These are phyloP conservation scores for Cinclus cinclus DNA, from an alignment of 2,113 vertebrate genomes.

Conservation along the genomic window DNA sequence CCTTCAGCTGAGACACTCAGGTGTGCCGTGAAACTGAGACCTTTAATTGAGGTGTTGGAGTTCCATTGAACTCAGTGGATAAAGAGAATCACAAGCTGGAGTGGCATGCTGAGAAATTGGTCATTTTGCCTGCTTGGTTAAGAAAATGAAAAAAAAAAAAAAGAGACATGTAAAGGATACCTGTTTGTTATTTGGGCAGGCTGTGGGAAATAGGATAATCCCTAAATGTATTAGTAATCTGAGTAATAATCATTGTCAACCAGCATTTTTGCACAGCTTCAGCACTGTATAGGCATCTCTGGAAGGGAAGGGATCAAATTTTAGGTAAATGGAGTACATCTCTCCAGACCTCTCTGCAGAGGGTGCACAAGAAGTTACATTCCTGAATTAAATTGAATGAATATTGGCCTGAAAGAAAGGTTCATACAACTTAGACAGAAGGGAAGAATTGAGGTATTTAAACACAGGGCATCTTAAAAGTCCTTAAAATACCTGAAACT, in stretches of 20 bases:
- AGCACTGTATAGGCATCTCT: neutral
- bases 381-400: neutral
- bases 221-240: neutral
- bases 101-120: neutral
- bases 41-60: neutral
- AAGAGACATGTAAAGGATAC: neutral
- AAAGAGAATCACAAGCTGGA: neutral
- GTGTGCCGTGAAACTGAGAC: neutral
- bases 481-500: neutral
- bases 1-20: neutral
- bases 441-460: neutral
- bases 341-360: neutral
- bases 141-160: no score
- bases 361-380: neutral
- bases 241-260: neutral
- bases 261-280: neutral
- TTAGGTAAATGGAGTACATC: neutral
- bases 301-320: neutral
- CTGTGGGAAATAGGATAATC: neutral
- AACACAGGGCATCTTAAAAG: neutral
- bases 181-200: neutral
- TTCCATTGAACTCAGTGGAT: neutral
- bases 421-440: neutral
- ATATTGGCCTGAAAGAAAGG: fast-evolving
- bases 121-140: neutral